Percentiles rank a stretch among this genome's conserved stretches.
Conservation (phyloP, 1,140 invertebrate genomes). For the Caenorhabditis latens region DNA sequence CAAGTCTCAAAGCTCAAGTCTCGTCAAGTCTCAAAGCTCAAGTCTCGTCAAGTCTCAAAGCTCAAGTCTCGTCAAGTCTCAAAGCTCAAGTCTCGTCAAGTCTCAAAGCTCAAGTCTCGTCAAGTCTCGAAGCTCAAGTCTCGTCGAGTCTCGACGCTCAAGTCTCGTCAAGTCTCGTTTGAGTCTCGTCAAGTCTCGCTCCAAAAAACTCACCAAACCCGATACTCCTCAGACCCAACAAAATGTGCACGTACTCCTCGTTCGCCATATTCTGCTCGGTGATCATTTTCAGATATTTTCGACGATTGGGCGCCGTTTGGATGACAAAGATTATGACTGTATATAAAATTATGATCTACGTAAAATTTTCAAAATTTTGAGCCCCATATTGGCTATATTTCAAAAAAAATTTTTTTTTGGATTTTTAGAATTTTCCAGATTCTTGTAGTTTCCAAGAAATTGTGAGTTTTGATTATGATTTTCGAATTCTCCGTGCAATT, state of each 20-base stretch:
- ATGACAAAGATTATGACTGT: background rate
- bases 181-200: background rate
- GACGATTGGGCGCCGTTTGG: background rate
- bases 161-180: background rate
- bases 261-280: constrained; percentile 12
- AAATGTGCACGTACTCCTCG: constrained; percentile 38
- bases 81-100: too few relatives aligned
- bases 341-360: background rate
- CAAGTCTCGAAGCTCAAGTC: background rate
- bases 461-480: background rate
- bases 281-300: constrained; percentile 39
- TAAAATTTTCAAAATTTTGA: background rate
- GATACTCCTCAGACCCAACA: constrained; percentile 27
- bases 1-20: too few relatives aligned
- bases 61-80: too few relatives aligned
- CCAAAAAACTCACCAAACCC: constrained; percentile 13
- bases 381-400: background rate
- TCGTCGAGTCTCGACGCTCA: background rate
- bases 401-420: too few relatives aligned
- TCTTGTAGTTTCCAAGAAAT: too few relatives aligned
- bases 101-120: too few relatives aligned
- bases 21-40: background rate
- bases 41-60: too few relatives aligned
- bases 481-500: background rate
- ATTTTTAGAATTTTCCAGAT: too few relatives aligned